Conservation (phyloP, 2,113 vertebrate species). For the Dasyprocta punctata region DNA sequence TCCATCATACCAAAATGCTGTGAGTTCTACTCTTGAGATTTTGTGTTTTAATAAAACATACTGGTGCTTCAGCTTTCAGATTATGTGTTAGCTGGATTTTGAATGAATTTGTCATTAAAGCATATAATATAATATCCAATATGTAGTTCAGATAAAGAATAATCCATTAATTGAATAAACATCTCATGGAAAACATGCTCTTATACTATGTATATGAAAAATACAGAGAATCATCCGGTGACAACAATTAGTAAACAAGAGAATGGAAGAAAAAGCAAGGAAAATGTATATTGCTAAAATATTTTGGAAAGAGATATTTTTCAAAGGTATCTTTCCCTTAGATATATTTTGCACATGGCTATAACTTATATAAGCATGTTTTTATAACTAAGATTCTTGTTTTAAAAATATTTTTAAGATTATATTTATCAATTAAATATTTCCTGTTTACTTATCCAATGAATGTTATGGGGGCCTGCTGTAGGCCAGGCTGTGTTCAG, state of each 20-base stretch:
- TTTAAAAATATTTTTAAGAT: background rate
- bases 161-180: background rate
- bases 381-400: background rate
- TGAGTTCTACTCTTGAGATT: background rate
- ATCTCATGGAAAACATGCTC: background rate
- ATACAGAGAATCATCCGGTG: background rate
- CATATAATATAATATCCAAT: background rate
- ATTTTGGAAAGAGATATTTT: background rate
- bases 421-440: background rate
- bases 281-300: background rate
- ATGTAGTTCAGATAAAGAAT: background rate
- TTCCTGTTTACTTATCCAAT: background rate
- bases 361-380: background rate
- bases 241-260: constrained; percentile 5
- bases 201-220: background rate
- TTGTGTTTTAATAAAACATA: background rate
- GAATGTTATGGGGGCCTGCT: background rate
- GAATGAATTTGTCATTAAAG: background rate
- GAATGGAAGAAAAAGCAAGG: background rate
- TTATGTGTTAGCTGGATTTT: background rate
- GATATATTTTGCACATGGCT: background rate
- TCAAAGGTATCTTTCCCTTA: background rate
- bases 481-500: background rate
- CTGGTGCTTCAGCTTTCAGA: background rate
- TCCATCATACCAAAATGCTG: background rate